Conservation (phyloP, 2,113 vertebrate genomes). For the Gorsachius goisagi region DNA sequence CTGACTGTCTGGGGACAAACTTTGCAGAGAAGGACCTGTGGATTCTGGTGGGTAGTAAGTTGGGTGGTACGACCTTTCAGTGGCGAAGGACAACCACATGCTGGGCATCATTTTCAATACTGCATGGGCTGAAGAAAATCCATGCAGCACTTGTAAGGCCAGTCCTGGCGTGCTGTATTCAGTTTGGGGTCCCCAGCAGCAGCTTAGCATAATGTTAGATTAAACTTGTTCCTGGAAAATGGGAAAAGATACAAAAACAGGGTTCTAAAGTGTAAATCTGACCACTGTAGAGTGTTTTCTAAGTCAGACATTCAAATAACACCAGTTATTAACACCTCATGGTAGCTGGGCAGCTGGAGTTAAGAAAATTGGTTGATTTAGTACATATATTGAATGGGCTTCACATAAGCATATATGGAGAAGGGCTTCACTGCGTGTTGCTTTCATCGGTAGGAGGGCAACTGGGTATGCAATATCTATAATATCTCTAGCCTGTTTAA, state of each 20-base stretch:
- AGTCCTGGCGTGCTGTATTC: background rate
- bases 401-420: background rate
- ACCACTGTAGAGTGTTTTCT: background rate
- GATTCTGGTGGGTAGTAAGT: background rate
- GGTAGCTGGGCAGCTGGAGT: background rate
- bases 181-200: background rate
- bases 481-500: background rate
- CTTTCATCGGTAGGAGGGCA: background rate
- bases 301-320: background rate
- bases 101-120: background rate
- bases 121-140: background rate
- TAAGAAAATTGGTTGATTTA: background rate
- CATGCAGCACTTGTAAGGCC: background rate
- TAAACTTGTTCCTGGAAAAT: background rate
- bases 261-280: background rate
- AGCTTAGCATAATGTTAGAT: background rate
- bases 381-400: background rate
- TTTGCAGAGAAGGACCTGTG: background rate
- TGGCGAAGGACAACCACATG: background rate
- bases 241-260: background rate
- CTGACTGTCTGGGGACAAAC: background rate
- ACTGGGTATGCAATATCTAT: background rate
- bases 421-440: background rate
- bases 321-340: background rate
- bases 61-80: background rate